Conservation (phyloP, 2,113 vertebrate genomes). For the Tichodroma muraria region DNA sequence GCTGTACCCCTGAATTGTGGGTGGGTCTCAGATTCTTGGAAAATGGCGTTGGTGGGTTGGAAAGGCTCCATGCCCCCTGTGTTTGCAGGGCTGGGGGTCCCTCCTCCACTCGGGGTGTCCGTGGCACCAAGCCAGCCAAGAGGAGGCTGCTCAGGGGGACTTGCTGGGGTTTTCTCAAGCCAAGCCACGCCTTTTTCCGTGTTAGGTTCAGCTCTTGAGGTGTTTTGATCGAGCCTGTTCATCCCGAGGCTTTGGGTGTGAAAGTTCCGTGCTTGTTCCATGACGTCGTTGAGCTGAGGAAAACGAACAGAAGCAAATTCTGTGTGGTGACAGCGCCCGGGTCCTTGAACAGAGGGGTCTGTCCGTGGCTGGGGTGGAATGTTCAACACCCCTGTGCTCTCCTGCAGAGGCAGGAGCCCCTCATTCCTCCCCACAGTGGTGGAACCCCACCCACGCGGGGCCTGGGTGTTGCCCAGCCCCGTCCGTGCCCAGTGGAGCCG, state of each 20-base stretch:
- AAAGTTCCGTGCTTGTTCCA: too few species aligned
- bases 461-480: neutral
- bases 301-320: accelerated
- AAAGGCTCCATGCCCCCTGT: accelerated
- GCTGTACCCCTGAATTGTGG: neutral
- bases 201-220: neutral
- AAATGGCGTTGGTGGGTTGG: neutral
- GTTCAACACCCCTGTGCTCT: neutral
- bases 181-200: neutral
- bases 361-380: neutral
- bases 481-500: accelerated
- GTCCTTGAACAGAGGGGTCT: neutral
- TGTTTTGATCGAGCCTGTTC: neutral
- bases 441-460: neutral
- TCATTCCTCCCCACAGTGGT: accelerated
- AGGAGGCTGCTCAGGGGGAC: neutral
- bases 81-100: neutral
- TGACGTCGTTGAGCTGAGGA: neutral
- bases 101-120: accelerated
- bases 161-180: neutral
- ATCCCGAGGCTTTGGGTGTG: accelerated
- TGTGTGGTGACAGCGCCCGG: too few species aligned
- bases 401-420: neutral
- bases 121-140: neutral
- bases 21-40: neutral